Evolutionary conservation across 2,888 invertebrate genomes (phyloP).

Genomic region (Furcula furcula): DNA sequence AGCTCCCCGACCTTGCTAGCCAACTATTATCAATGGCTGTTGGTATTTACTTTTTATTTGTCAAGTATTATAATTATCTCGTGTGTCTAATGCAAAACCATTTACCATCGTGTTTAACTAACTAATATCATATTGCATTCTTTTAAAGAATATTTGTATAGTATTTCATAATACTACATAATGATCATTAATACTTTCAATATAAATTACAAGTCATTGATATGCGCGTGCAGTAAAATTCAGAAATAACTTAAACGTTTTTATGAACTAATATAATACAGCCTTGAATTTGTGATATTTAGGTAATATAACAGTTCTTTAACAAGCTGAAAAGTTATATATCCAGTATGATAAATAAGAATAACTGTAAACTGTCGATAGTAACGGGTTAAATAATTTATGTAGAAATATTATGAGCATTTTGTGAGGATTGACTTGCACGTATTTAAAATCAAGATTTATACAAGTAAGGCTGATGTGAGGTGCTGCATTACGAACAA

Average conservation of each 20-base stretch:
- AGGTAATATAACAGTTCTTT: background rate
- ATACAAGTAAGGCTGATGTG: no score
- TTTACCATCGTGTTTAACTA: no score
- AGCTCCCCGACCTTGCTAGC: conserved; percentile 57
- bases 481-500: no score
- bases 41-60: conserved; percentile 32
- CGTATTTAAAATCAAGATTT: background rate
- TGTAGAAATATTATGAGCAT: background rate
- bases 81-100: conserved; percentile 23
- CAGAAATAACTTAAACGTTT: background rate
- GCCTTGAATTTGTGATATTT: background rate
- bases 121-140: no score
- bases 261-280: background rate
- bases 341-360: background rate
- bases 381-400: background rate
- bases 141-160: no score
- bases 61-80: no score
- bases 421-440: background rate
- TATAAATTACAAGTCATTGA: no score
- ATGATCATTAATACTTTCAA: no score
- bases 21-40: conserved; percentile 47
- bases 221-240: no score
- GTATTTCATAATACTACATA: no score
- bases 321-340: background rate
- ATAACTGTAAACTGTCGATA: background rate